Conservation (phyloP, 2,113 vertebrate species). For the Rhinogobius similis region DNA sequence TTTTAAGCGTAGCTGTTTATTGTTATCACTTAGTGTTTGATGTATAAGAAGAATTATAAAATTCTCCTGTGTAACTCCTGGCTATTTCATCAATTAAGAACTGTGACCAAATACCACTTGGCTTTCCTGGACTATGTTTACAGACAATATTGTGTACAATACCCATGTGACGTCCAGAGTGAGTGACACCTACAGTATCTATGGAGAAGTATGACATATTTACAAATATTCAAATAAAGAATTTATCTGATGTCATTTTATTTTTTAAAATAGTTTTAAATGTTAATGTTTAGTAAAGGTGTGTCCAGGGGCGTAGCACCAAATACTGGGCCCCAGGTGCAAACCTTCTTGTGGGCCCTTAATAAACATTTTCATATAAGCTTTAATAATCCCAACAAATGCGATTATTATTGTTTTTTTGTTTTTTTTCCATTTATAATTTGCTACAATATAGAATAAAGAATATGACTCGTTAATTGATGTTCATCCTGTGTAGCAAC, state of each 20-base stretch:
- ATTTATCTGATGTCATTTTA: slow-evolving; percentile 26
- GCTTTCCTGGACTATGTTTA: slow-evolving; percentile 76
- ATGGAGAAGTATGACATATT: slow-evolving; percentile 74
- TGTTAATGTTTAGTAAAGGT: not conserved
- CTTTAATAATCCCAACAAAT: no score
- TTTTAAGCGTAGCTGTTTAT: slow-evolving; percentile 78
- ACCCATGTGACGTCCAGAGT: slow-evolving; percentile 76
- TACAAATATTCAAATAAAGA: slow-evolving; percentile 78
- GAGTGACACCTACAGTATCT: slow-evolving; percentile 70
- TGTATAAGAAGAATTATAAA: slow-evolving; percentile 72
- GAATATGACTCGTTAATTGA: no score
- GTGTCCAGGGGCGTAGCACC: not conserved
- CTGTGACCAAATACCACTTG: slow-evolving; percentile 51
- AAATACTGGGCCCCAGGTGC: no score
- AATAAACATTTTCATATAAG: no score
- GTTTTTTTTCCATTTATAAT: no score
- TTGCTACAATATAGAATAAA: no score
- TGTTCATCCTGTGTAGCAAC: no score
- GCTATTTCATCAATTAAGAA: slow-evolving; percentile 57
- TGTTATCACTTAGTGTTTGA: slow-evolving; percentile 78
- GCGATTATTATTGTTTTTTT: no score
- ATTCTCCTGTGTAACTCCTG: slow-evolving; percentile 68
- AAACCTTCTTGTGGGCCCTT: no score
- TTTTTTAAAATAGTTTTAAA: not conserved
- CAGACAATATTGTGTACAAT: slow-evolving; percentile 73